Evolutionary conservation across 2,888 invertebrate species (phyloP), one percentile per base, ranked within the genome.

Genomic region (Autographa pulchrina): DNA sequence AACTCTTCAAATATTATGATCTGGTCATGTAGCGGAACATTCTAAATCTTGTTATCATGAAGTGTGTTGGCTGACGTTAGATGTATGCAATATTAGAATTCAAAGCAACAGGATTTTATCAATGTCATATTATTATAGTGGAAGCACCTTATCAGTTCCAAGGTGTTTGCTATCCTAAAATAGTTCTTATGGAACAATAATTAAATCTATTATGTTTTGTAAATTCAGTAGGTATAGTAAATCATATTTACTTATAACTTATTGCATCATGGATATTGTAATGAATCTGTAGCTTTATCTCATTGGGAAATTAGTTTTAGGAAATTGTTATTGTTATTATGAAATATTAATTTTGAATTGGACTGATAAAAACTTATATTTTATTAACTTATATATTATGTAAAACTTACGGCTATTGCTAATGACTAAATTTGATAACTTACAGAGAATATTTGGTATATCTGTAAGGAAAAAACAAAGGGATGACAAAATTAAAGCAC

Each of bases 381-480:
- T 11, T 59, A 48, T 62, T 62, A 25, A 38, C n/a, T 54, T n/a
- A 64, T 58, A 32, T 41, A 41, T 41, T 41, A 13, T 13, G 2
- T 48, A 20, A 62, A 78, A n/a, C 14, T 58, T 43, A 25, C 52
- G 63, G 56, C 58, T 68, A 16, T 48, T 58, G 38, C 54, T 62
- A 62, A 70, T 63, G 56, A 67, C 58, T 69, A 31, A 59, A 56
- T 61, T 75, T 60, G 18, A 66, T 69, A 14, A 31, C 67, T 89
- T 92, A 60, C 92, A 96, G 95, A 93, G 88, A 90, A 89, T 93
- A 13, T 96, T 94, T 85, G 95, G 95, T 41, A 91, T 93, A 78
- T 90, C 94, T 63, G 83, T 81, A 7, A 86, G 84, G 68, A 93
- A 92, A 79, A 89, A 91, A 62, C 82, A 92, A 74, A 89, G 87